Conservation (phyloP, 1,140 invertebrate species). For the Drosophila quadrilineata region DNA sequence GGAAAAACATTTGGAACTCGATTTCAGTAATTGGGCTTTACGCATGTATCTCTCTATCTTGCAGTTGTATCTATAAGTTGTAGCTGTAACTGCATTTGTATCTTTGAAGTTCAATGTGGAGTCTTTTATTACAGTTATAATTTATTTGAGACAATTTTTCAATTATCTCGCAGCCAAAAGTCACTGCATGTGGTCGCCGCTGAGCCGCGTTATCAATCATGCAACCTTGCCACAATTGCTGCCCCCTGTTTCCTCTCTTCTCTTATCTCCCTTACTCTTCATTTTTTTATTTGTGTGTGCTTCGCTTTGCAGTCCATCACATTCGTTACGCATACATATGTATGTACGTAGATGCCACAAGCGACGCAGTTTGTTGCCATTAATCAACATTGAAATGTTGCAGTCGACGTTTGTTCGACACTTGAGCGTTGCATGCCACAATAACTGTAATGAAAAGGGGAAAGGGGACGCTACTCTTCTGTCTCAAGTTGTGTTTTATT, state of each 20-base stretch:
- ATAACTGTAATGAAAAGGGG: too few species aligned
- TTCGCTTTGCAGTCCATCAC: constrained; percentile 41
- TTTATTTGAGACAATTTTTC: constrained; percentile 76
- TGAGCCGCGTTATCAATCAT: constrained; percentile 64
- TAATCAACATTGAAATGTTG: constrained; percentile 75
- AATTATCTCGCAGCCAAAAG: constrained; percentile 52
- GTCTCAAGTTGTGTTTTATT: constrained; percentile 3
- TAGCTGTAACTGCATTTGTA: not conserved
- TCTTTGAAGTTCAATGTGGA: not conserved
- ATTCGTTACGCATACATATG: constrained; percentile 68
- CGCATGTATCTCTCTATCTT: constrained; percentile 14
- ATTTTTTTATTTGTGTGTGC: not conserved
- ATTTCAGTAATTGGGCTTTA: constrained; percentile 1
- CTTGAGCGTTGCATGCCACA: too few species aligned
- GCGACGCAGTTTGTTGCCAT: constrained; percentile 47
- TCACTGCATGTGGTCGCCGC: constrained; percentile 54
- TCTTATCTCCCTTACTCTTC: constrained; percentile 10
- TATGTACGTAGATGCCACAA: constrained; percentile 35
- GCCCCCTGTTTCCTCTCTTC: constrained; percentile 1
- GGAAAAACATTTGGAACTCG: constrained; percentile 62
- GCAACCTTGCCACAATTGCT: constrained; percentile 21
- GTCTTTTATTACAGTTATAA: constrained; percentile 74
- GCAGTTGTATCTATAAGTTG: not conserved
- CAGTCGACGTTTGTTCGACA: constrained; percentile 18
- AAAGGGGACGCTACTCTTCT: not conserved